Base-by-base conservation (phyloP, 2,888 invertebrate genomes). In the Lepetodrilus schrolli region DNA sequence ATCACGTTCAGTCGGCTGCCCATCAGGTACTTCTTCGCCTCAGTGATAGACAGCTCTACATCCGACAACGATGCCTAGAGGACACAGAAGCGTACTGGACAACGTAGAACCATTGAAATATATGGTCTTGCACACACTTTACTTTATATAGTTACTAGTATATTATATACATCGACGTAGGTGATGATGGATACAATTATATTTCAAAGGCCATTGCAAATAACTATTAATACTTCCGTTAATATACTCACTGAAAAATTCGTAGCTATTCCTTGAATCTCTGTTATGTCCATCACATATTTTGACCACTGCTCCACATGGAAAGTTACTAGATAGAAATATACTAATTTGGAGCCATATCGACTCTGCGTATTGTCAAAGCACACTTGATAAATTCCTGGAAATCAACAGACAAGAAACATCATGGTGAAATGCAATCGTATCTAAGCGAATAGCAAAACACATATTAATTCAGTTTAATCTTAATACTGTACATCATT, bases 241-340 rank as follows among this genome's bases (percentile, higher is more conserved):
- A 43, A 13, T 4, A 5, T 43, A 79, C 82, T 74, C 73, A 85
- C 86, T 26, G 83, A 79, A 65, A 84, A 83, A 58, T 84, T 97
- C 82, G 95, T 94, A 86, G 97, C 96, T 82, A 96, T 95, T 88
- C 96, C 92, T 88, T 96, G 95, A 76, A 96, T 90, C 58, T 95
- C 95, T 87, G 96, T 95, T 23, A 97, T 93, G 91, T 98, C 97
- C 89, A 96, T 94, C 0, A 96, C 94, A 85, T 95, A 97, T 87
- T 95, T 94, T 85, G 96, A 96, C 98, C 98, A 98, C 90, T 89
- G 86, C 1, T 82, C 84, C 43, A 83, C 80, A 4, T 86, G 80
- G 65, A 85, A 87, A 1, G 88, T 83, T 8, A 85, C 82, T 8
- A 96, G 86, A 86, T 95, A 95, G 83, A 96, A 94, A 88, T 95